Evolutionary conservation across 2,888 invertebrate species (phyloP), one percentile per base, ranked within the genome.

Genomic region (Panopea generosa): DNA sequence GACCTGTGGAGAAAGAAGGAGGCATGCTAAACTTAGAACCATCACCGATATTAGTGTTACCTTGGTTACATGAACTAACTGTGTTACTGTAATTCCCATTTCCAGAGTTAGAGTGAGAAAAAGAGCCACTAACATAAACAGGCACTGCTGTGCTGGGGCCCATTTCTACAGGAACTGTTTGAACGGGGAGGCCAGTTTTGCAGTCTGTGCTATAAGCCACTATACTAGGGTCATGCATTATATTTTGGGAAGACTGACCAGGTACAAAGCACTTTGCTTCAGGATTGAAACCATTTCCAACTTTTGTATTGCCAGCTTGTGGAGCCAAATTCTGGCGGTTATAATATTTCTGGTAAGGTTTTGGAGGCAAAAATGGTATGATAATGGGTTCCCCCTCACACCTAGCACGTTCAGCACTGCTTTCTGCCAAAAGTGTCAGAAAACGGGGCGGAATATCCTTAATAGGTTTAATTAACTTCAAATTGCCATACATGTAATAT

Each of bases 371-470:
- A 49, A 70, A 79, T 27, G 85, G 87, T 59, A 89, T 77, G 53
- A 89, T 88, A 49, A 90, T 88, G 14, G 89, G 90, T 52, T 89
- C 88, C 6, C 90, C 90, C 60, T 90, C 90, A 77, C 88, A 89
- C 1, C 89, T 80, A 1, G 87, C 84, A 61, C 86, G 87, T 38
- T 88, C 89, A 14, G 86, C 85, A 72, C 87, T 87, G 27, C 82
- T 85, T 38, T 87, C 87, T 2, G 86, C 86, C 22, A 91, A 66
- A 65, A 90, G 68, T 53, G 85, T 77, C 57, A 90, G 82, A 76
- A 90, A 91, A 4, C 90, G 83, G n/a, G 87, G 88, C 18, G 91
- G 91, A 38, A 91, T 90, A 66, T 91, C 90, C 76, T 90, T 91
- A 62, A 91, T 89, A 11, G 91, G 91, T 61, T 90, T 89, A 7